A percentile compares a stretch with the other conserved stretches of the same genome.
Evolutionary conservation across 2,797 vertebrate species (phyloP).

Genomic region (Gambelia wislizenii): DNA sequence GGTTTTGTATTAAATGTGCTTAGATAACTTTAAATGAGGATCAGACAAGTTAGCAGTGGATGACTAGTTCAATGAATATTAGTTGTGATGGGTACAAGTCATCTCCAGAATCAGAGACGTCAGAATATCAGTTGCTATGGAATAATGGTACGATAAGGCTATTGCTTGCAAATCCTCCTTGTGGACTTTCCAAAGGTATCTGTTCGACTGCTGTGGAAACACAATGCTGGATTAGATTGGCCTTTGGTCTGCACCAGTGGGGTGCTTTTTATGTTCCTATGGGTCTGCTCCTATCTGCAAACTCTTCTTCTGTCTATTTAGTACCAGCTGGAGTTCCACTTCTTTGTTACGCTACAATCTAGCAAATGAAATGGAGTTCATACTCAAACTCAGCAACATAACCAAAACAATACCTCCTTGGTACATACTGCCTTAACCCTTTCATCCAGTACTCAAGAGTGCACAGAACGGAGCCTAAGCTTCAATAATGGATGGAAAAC

Average conservation of each 20-base stretch:
- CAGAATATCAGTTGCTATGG: not conserved
- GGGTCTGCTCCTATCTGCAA: not conserved
- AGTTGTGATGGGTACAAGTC: not conserved
- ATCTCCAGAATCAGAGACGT: not conserved
- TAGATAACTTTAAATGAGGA: no score
- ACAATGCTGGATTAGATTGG: not conserved
- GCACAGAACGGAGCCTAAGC: not conserved
- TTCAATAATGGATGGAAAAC: not conserved
- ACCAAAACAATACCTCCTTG: not conserved
- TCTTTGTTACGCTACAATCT: not conserved
- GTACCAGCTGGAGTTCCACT: not conserved
- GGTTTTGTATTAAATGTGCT: not conserved
- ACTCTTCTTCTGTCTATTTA: not conserved
- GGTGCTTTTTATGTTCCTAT: not conserved
- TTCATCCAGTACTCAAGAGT: not conserved
- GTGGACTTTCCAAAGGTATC: not conserved
- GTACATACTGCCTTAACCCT: not conserved
- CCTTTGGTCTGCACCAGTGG: not conserved
- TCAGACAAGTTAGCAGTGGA: no score
- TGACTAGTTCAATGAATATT: not conserved
- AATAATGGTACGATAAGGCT: not conserved
- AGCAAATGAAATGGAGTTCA: not conserved
- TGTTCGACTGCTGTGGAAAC: not conserved
- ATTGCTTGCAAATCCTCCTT: not conserved
- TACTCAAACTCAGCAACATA: not conserved